Percentiles rank a stretch among this genome's conserved stretches.
Conservation (phyloP, 2,888 invertebrate species). For the Cephonodes hylas region DNA sequence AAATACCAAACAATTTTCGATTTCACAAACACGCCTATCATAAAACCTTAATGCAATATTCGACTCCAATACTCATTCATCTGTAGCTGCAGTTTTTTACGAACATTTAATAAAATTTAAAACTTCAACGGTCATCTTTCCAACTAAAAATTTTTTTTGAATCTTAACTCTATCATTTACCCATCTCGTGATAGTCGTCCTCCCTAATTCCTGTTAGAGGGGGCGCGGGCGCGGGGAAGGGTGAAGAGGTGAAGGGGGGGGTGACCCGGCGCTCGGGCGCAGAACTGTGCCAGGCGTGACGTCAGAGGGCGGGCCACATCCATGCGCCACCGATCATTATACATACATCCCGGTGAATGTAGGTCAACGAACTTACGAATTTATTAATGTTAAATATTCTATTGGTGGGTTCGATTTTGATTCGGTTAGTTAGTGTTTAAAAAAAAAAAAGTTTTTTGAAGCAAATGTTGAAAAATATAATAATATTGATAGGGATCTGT, state of each 20-base stretch:
- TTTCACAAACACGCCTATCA: too few species aligned
- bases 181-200: not conserved
- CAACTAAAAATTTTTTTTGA: not conserved
- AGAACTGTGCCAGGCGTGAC: slow-evolving; percentile 56
- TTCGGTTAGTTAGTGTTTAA: not conserved
- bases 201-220: not conserved
- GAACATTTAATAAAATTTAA: too few species aligned
- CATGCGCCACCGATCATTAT: slow-evolving; percentile 14
- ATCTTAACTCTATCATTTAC: not conserved
- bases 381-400: slow-evolving; percentile 16
- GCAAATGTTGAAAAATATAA: too few species aligned
- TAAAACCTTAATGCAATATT: too few species aligned
- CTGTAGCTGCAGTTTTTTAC: too few species aligned
- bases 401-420: not conserved
- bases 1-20: too few species aligned
- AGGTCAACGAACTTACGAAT: slow-evolving; percentile 30
- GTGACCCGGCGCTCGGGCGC: not conserved
- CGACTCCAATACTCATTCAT: too few species aligned
- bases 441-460: too few species aligned
- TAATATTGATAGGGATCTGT: too few species aligned
- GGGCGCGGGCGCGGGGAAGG: not conserved
- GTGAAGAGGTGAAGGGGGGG: not conserved
- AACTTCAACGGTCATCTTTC: not conserved
- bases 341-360: slow-evolving; percentile 31
- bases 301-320: slow-evolving; percentile 34